These are phyloP conservation scores for Hystrix brachyura DNA, from an alignment of 2,113 vertebrate genomes.

Conservation along the genomic window DNA sequence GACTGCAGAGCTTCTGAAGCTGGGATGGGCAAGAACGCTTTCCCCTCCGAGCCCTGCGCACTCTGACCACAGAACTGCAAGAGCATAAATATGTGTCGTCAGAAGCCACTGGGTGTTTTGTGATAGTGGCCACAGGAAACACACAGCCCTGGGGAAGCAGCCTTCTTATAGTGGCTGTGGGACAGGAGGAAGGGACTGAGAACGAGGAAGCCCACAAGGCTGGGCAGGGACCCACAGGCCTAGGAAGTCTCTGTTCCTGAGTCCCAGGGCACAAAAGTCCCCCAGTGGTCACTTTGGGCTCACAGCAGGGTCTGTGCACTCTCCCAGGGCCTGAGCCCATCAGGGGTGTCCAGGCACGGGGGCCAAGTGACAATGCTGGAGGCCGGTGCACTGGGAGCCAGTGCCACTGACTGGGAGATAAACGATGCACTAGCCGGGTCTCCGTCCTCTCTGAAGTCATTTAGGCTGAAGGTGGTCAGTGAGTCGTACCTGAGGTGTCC, in stretches of 20 bases:
- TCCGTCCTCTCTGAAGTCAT: not conserved
- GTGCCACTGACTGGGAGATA: fast-evolving
- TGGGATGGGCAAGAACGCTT: fast-evolving
- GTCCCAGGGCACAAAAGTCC: not conserved
- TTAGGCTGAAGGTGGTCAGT: not conserved
- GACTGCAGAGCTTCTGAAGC: fast-evolving
- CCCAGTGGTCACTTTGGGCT: too few species aligned
- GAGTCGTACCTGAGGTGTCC: fast-evolving
- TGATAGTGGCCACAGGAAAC: not conserved
- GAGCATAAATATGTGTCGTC: not conserved
- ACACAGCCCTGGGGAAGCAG: fast-evolving
- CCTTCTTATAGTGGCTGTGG: fast-evolving
- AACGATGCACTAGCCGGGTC: fast-evolving
- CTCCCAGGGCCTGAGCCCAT: not conserved
- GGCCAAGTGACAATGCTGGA: too few species aligned
- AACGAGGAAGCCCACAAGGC: too few species aligned
- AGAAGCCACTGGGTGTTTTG: fast-evolving
- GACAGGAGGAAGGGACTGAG: fast-evolving
- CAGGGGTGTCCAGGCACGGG: fast-evolving
- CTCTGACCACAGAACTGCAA: too few species aligned
- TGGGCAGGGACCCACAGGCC: fast-evolving
- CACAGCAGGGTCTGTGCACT: fast-evolving
- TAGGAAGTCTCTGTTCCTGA: not conserved
- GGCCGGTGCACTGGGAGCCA: not conserved
- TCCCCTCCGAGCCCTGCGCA: not conserved